phyloP scores from a whole-genome alignment of 2,113 vertebrate species.

The Hemichromis elongatus region DNA sequence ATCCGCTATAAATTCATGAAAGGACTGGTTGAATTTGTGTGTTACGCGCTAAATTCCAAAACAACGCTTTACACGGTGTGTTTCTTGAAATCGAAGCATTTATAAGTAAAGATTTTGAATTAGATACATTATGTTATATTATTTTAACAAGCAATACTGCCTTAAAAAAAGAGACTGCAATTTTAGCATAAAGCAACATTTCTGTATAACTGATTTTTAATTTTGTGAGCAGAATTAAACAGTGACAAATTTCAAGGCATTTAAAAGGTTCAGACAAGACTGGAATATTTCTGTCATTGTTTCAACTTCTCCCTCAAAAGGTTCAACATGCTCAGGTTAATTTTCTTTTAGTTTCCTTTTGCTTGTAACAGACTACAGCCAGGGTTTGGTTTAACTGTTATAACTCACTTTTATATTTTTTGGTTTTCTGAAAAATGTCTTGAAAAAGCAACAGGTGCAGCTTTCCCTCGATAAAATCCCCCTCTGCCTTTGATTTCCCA shows the following conservation, averaged over 20 bases:
- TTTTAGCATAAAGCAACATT: background rate
- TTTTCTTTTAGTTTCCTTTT: background rate
- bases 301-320: background rate
- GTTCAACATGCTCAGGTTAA: background rate
- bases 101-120: background rate
- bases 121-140: background rate
- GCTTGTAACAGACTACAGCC: background rate
- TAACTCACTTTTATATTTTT: background rate
- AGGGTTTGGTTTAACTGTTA: background rate
- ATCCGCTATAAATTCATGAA: background rate
- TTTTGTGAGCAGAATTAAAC: background rate
- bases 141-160: background rate
- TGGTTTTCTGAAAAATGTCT: background rate
- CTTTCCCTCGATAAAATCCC: background rate
- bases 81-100: background rate
- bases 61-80: background rate
- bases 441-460: slow-evolving; percentile 34
- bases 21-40: background rate
- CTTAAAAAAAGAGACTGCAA: background rate
- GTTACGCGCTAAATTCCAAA: background rate
- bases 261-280: background rate
- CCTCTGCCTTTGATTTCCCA: slow-evolving; percentile 44
- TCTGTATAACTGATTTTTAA: rapidly evolving
- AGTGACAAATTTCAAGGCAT: background rate
- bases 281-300: background rate